Base-by-base conservation (phyloP, 2,888 invertebrate species). In the Pristionchus mayeri region DNA sequence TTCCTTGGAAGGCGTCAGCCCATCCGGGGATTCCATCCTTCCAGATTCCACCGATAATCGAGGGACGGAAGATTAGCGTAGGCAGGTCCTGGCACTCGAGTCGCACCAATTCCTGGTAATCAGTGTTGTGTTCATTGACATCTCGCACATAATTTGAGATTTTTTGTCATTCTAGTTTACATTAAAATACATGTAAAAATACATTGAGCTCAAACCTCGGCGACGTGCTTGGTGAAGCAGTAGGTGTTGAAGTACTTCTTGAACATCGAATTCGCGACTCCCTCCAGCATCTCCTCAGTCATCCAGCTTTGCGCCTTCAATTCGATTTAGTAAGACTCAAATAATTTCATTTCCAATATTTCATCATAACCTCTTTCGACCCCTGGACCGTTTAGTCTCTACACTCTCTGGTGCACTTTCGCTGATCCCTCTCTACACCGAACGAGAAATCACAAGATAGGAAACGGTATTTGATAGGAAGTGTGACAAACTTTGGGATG, bases 1-100 rank as follows among this genome's bases (percentile, higher is more conserved):
- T 97, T 0, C 98, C 98, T 92, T 98, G 98, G 93, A 97, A 97
- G 84, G 97, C 98, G 88, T 96, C 96, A 0, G 97, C 97, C 98
- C 98, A 98, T 0, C 98, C 98, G 4, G 94, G 93, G n/a, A 94
- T 88, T 7, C 94, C 94, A 88, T 94, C 94, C 85, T 93, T 92
- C 94, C 94, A 94, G 67, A 93, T 92, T 0, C 97, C 97, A 85
- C 97, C 95, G 95, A 97, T 96, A 90, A 98, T 97, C 0, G 97
- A 97, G 0, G 98, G 98, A 85, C 98, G 94, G 86, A 96, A 95
- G 87, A 98, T 95, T 37, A 90, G 95, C 0, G 95, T 93, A 0
- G 97, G 97, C 40, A 98, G 94, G 60, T 94, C 95, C 0, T 95
- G 95, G 78, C 96, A 95, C 91, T 96, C 96, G 90, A 96, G 96